Evolutionary conservation across 92 coral and sea anemone species (phyloP), one percentile per base, ranked within the genome.

Genomic region (Porites lobata): DNA sequence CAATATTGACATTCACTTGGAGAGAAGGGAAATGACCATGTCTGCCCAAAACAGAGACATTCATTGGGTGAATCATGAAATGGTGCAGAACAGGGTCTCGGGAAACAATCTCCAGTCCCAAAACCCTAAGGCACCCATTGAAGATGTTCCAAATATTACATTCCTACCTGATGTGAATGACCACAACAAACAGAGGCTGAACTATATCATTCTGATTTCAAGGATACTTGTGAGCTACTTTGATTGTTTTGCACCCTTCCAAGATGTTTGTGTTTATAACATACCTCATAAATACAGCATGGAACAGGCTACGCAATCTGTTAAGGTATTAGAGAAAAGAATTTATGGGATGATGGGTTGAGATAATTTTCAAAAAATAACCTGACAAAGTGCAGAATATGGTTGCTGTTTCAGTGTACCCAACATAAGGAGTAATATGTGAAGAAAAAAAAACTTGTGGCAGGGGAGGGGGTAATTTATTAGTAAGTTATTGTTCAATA

Each of bases 221-320:
- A 82, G 95, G 65, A 51, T 86, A n/a, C 77, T 90, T 43, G 93
- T 90, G 3, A 74, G 70, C 18, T 82, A 93, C 32, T 90, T 90
- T 73, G 84, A 90, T 67, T 84, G 76, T 51, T 70, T 87, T 47
- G 15, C 26, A 38, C 61, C 89, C 51, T 43, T 89, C 21, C 78
- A 80, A 19, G 85, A 85, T 61, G 89, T 75, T 50, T 86, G 91
- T 51, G 24, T 92, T 10, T 38, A 78, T 21, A 89, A 93, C 63
- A 93, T 90, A 20, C 85, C 85, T 18, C 96, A 93, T 65, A 90
- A 89, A 54, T 90, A 92, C 65, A 65, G 76, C 7, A 81, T 54
- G 57, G 95, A 92, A 86, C 83, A 85, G 91, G 20, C 93, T 71
- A 14, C 75, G 17, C 86, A 92, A 83, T 92, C 95, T 20, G 84